Conservation (phyloP, 2,797 vertebrate species). For the Pterois miles region DNA sequence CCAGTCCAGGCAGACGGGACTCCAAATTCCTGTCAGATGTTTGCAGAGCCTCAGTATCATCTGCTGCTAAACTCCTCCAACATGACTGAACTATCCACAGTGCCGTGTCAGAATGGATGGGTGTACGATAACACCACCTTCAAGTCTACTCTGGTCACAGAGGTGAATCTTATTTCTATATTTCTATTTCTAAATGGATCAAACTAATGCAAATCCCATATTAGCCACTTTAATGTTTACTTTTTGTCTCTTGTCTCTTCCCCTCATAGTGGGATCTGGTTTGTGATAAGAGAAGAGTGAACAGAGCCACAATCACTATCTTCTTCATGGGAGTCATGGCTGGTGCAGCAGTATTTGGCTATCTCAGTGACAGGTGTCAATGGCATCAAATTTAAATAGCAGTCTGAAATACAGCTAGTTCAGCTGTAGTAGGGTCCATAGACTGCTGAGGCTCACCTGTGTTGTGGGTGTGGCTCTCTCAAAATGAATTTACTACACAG, state of each 20-base stretch:
- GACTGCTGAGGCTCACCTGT: too few species aligned
- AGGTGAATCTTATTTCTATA: conserved; percentile 80
- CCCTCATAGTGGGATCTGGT: conserved; percentile 78
- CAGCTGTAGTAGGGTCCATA: too few species aligned
- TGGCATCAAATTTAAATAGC: not conserved
- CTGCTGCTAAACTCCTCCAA: conserved; percentile 71
- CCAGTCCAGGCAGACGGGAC: conserved; percentile 83
- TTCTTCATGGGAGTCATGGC: conserved; percentile 79
- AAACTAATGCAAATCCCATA: not conserved
- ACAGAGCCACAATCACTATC: conserved; percentile 71
- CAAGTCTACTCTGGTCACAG: conserved; percentile 86
- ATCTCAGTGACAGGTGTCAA: conserved; percentile 75
- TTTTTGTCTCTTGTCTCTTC: conserved; percentile 1
- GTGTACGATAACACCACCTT: conserved; percentile 84
- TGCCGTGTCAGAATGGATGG: conserved; percentile 81
- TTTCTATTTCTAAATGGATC: not conserved
- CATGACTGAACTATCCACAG: conserved; percentile 20
- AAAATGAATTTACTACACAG: not conserved
- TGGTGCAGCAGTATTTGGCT: conserved; percentile 75
- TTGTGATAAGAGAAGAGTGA: conserved; percentile 72
- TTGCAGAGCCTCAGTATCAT: conserved; percentile 75
- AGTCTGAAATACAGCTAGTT: too few species aligned
- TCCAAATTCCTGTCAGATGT: conserved; percentile 87
- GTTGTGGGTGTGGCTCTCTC: too few species aligned
- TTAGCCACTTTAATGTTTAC: not conserved